A percentile compares a stretch with the other conserved stretches of the same genome.
Conservation (phyloP, 2,797 vertebrate genomes). For the Morus bassanus region DNA sequence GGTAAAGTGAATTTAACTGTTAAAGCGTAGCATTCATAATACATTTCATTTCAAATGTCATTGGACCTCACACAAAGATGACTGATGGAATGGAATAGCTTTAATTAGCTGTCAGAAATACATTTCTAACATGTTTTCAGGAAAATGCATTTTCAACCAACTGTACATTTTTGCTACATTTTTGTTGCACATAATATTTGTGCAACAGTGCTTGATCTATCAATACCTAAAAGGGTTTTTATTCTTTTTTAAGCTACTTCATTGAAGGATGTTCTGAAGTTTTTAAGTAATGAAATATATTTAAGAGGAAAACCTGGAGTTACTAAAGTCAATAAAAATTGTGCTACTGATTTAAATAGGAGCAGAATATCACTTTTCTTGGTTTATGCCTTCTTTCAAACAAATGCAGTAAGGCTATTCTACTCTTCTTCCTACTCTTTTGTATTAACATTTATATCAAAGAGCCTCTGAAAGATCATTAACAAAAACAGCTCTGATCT, state of each 20-base stretch:
- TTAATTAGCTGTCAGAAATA: constrained; percentile 62
- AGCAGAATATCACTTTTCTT: neutral
- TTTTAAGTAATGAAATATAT: neutral
- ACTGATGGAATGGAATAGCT: constrained; percentile 28
- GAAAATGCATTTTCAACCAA: constrained; percentile 21
- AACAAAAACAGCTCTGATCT: neutral
- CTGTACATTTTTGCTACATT: neutral
- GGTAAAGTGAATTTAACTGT: neutral
- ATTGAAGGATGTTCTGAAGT: neutral
- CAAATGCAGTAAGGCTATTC: neutral
- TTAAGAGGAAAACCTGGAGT: neutral
- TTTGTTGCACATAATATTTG: neutral
- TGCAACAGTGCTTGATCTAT: neutral
- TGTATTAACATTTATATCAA: neutral
- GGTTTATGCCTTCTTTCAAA: neutral
- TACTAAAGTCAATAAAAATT: neutral
- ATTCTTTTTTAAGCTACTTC: neutral
- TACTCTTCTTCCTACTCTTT: neutral
- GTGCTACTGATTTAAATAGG: neutral
- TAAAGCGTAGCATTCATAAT: neutral
- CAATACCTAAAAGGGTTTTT: neutral
- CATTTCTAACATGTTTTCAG: neutral
- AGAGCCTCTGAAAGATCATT: neutral
- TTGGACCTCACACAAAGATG: constrained; percentile 4
- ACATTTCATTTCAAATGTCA: constrained; percentile 30